phyloP scores from a whole-genome alignment of 2,888 invertebrate genomes.

The Chaetogeoica ovagalla region DNA sequence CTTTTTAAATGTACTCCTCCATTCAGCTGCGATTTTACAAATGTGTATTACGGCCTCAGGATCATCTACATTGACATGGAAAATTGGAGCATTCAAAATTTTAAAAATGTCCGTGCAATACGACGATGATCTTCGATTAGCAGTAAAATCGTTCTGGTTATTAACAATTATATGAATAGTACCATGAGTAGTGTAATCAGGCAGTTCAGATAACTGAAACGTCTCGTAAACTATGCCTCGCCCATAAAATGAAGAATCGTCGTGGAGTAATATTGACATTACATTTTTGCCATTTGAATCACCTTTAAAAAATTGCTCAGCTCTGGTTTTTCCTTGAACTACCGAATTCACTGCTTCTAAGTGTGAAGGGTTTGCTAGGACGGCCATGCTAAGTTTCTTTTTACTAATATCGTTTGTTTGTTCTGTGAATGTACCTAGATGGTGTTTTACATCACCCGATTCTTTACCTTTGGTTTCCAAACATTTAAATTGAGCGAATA shows the following conservation, averaged over 20 bases:
- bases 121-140: background rate
- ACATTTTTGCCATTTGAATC: conserved; percentile 90
- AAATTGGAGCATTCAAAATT: background rate
- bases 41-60: background rate
- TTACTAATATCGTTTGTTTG: conserved; percentile 70
- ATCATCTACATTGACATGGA: background rate
- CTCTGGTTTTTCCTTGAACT: conserved; percentile 92
- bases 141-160: background rate
- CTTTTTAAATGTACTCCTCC: background rate
- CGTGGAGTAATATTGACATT: conserved; percentile 47
- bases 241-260: background rate
- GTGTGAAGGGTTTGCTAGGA: conserved; percentile 90
- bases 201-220: background rate
- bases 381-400: conserved; percentile 85
- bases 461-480: conserved; percentile 89
- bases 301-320: conserved; percentile 93
- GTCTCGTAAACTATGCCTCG: background rate
- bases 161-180: background rate
- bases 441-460: conserved; percentile 90
- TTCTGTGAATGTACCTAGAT: conserved; percentile 87
- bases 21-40: background rate
- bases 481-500: conserved; percentile 91
- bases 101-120: conserved; percentile 59
- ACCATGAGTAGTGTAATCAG: background rate
- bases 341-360: conserved; percentile 93